phyloP scores from a whole-genome alignment of 1,140 invertebrate genomes.

The Coboldia fuscipes region DNA sequence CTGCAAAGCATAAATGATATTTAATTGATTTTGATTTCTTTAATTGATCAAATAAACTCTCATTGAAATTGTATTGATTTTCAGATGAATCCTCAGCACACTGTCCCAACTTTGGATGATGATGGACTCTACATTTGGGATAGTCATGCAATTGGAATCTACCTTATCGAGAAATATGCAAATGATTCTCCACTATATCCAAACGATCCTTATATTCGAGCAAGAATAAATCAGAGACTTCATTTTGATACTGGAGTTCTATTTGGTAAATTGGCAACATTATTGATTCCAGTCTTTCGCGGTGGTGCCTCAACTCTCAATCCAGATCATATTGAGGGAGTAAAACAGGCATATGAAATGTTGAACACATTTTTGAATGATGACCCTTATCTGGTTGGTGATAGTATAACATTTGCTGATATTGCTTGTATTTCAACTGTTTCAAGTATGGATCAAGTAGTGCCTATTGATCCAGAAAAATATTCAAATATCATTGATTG shows the following conservation, averaged over 20 bases:
- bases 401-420: constrained; percentile 36
- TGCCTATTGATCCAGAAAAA: constrained; percentile 12
- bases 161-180: constrained; percentile 36
- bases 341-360: constrained; percentile 24
- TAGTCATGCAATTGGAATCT: constrained; percentile 33
- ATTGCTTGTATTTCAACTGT: constrained; percentile 24
- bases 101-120: constrained; percentile 39
- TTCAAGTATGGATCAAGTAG: constrained; percentile 8
- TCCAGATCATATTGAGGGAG: constrained; percentile 4
- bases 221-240: constrained; percentile 34
- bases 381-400: constrained; percentile 26
- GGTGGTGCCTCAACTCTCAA: not conserved
- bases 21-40: too few relatives aligned
- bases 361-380: constrained; percentile 26
- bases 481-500: constrained; percentile 20
- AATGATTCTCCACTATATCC: constrained; percentile 36
- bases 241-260: constrained; percentile 38
- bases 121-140: constrained; percentile 36
- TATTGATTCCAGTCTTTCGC: constrained; percentile 6
- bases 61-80: constrained; percentile 9
- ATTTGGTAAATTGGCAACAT: constrained; percentile 28
- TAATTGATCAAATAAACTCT: too few relatives aligned
- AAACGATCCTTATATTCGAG: constrained; percentile 28
- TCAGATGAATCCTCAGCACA: constrained; percentile 41
- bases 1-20: constrained; percentile 16